Evolutionary conservation across 2,888 invertebrate genomes (phyloP).

Genomic region (Eristalinus sepulchralis): DNA sequence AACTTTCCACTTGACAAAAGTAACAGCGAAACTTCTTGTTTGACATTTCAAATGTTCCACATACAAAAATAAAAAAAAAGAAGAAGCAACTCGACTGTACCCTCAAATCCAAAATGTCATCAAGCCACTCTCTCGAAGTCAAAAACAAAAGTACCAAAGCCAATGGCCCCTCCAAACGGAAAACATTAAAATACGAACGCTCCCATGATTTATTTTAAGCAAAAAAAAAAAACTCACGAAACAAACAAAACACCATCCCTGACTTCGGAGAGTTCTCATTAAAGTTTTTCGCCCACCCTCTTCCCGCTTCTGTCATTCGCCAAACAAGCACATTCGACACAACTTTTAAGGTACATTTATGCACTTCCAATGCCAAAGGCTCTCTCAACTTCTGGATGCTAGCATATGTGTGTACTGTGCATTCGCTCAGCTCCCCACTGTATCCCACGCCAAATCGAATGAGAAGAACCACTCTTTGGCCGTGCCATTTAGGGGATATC

Average conservation of each 20-base stretch:
- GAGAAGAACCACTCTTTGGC: conserved; percentile 26
- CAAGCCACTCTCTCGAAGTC: background rate
- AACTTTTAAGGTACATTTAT: conserved; percentile 19
- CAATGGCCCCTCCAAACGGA: background rate
- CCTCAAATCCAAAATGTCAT: background rate
- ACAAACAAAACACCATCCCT: background rate
- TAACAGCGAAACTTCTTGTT: background rate
- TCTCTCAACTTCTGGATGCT: conserved; percentile 14
- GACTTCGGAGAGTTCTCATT: conserved; percentile 11
- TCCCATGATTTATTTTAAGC: conserved; percentile 1
- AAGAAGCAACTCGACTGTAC: background rate
- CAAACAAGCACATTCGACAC: background rate
- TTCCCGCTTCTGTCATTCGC: background rate
- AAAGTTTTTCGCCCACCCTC: background rate
- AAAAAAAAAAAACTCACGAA: background rate
- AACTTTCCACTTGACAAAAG: background rate
- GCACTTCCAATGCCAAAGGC: conserved; percentile 38
- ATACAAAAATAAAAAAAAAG: background rate
- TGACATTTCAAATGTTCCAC: background rate
- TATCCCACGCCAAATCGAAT: conserved; percentile 32
- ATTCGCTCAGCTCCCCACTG: conserved; percentile 12
- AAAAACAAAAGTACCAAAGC: background rate
- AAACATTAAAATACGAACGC: conserved; percentile 20
- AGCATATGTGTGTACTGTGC: conserved; percentile 21
- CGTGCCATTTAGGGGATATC: conserved; percentile 24